Evolutionary conservation across 2,888 invertebrate genomes (phyloP), one percentile per base, ranked within the genome.

Genomic region (Rhingia campestris): DNA sequence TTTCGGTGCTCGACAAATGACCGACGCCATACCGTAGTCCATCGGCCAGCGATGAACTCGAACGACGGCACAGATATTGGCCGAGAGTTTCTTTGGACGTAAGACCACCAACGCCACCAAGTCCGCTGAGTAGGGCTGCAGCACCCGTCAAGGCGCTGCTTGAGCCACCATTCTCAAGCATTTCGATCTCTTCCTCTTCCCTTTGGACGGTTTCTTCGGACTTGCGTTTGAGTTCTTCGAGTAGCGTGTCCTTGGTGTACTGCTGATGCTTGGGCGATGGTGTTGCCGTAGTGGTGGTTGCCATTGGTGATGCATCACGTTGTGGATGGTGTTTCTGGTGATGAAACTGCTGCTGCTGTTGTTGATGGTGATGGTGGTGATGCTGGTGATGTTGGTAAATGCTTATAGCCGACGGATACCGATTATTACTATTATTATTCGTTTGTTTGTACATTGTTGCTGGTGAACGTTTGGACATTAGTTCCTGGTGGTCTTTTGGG

Each of bases 401-500:
- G 86, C 77, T 86, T 72, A 79, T 79, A 63, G 79, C 86, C 32
- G 79, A 82, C 76, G 79, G 79, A 80, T 86, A 79, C 59, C 82
- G 86, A 84, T 80, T 82, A 74, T 82, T 86, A 74, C 64, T 86
- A 67, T 61, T 80, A 69, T 81, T 77, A 72, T 74, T 85, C 81
- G 74, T 67, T 67, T 85, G 80, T 85, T 85, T 85, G 85, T 80
- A 85, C 85, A 81, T 81, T 72, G 85, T 72, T 85, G 81, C 75
- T 80, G 85, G 56, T 53, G 85, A 85, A 85, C 80, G 79, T 85
- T 80, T 80, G 75, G 85, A 85, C 81, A 85, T 75, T 76, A 85
- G 76, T 76, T 85, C 81, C 69, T 86, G 91, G 86, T 90, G 91
- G 85, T 91, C 91, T 88, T 91, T 91, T 87, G 89, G 88, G 75